Evolutionary conservation across 2,888 invertebrate species (phyloP).

Genomic region (Mythimna ferrago): DNA sequence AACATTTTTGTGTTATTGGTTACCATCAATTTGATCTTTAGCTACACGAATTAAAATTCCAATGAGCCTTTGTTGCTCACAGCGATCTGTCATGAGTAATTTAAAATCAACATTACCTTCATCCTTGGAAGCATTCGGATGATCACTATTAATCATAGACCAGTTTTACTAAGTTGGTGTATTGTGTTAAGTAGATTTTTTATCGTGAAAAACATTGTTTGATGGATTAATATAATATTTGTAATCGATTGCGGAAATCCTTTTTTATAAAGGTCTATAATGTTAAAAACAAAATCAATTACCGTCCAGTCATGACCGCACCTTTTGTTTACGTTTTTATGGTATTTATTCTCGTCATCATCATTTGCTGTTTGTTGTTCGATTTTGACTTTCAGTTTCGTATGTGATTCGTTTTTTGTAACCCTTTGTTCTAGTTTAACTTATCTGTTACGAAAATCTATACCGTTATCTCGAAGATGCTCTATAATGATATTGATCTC

Average conservation of each 20-base stretch:
- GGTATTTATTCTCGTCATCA: constrained; percentile 17
- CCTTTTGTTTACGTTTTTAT: constrained; percentile 48
- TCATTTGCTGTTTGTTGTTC: constrained; percentile 22
- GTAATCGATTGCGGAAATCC: constrained; percentile 73
- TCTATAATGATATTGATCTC: not conserved
- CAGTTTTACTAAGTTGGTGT: constrained; percentile 51
- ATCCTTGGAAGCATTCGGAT: constrained; percentile 65
- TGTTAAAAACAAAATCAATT: constrained; percentile 56
- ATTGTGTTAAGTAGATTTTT: constrained; percentile 60
- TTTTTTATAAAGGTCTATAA: constrained; percentile 59
- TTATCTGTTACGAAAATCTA: not conserved
- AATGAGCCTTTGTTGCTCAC: constrained; percentile 63
- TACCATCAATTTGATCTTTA: constrained; percentile 63
- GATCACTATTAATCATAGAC: constrained; percentile 62
- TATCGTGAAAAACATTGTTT: constrained; percentile 50
- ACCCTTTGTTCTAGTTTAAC: constrained; percentile 16
- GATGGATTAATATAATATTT: constrained; percentile 57
- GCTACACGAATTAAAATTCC: constrained; percentile 68
- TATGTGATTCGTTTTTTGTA: constrained; percentile 26
- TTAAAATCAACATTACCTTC: constrained; percentile 64
- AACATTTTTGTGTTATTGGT: constrained; percentile 62
- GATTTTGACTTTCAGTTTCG: constrained; percentile 47
- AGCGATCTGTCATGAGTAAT: constrained; percentile 68
- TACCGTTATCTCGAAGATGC: not conserved
- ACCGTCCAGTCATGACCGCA: constrained; percentile 49